Evolutionary conservation across 2,888 invertebrate genomes (phyloP).

Genomic region (Drosophila falleni): DNA sequence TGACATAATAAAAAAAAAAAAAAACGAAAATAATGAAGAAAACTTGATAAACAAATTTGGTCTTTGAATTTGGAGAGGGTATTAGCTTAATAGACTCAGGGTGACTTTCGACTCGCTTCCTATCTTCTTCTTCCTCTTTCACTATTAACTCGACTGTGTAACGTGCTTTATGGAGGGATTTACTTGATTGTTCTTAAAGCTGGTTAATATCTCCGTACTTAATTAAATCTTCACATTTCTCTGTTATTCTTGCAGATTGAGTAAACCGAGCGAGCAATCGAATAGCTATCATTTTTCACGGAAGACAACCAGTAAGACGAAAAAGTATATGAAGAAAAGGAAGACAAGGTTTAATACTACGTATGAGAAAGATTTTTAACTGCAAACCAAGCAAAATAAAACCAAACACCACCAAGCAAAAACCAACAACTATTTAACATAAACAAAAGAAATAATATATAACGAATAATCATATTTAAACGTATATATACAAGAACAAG

Average conservation of each 20-base stretch:
- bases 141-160: background rate
- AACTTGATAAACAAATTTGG: constrained; percentile 58
- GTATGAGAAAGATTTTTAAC: constrained; percentile 62
- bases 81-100: constrained; percentile 32
- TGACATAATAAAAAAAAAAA: constrained; percentile 34
- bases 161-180: constrained; percentile 10
- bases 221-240: constrained; percentile 1
- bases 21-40: constrained; percentile 1
- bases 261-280: constrained; percentile 82
- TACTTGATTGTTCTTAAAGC: background rate
- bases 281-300: constrained; percentile 79
- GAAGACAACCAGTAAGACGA: constrained; percentile 20
- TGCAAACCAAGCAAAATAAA: constrained; percentile 66
- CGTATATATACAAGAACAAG: constrained; percentile 68
- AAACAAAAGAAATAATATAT: constrained; percentile 56
- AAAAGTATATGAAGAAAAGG: constrained; percentile 19
- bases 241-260: constrained; percentile 74
- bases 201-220: constrained; percentile 3
- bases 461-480: constrained; percentile 82
- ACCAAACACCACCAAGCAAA: constrained; percentile 83
- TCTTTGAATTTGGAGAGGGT: constrained; percentile 2
- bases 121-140: background rate
- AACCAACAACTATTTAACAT: constrained; percentile 84
- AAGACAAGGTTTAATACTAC: constrained; percentile 58
- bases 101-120: constrained; percentile 11